Evolutionary conservation across 1,140 invertebrate genomes (phyloP), one percentile per base, ranked within the genome.

Genomic region (Euborellia annulipes): DNA sequence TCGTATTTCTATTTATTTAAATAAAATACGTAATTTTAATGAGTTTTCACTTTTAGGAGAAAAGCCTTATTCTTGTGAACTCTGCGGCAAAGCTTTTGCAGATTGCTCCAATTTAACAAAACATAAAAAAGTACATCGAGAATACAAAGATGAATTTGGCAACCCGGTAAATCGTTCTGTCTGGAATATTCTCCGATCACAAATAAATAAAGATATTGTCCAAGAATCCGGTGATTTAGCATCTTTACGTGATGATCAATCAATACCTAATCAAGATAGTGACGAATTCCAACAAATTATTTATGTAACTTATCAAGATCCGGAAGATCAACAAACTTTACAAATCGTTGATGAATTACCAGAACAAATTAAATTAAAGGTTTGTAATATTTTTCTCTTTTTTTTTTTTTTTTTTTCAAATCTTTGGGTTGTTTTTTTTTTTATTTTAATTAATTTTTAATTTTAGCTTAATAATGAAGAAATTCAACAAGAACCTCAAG

Each of bases 71-170:
- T 70, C 70, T 37, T 86, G 84, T 58, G 67, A 72, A 13, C 55
- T 78, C n/a, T 87, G 83, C 58, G 68, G 70, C 2, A 83, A 84
- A 62, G 69, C 74, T 18, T 88, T 88, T 58, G 69, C 75, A 0
- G 76, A 80, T 55, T 72, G 69, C 49, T 77, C 75, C 8, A 79
- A 78, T 62, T 58, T 76, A 21, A 70, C 67, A 1, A 79, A 78
- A 60, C 76, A 79, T 57, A 72, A 69, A 59, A 76, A 72, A 55
- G 47, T 54, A 27, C 38, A 54, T 44, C 32, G 45, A 40, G 44
- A 48, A 23, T 38, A 47, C 20, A 45, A 42, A 43, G 17, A 38
- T 38, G 3, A 34, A 18, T 22, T 22, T 27, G 45, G 45, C 32
- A 21, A 40, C 8, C n/a, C 41, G 40, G 47, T 54, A 20, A 47